Evolutionary conservation across 2,113 vertebrate genomes (phyloP).

Genomic region (Uria aalge): DNA sequence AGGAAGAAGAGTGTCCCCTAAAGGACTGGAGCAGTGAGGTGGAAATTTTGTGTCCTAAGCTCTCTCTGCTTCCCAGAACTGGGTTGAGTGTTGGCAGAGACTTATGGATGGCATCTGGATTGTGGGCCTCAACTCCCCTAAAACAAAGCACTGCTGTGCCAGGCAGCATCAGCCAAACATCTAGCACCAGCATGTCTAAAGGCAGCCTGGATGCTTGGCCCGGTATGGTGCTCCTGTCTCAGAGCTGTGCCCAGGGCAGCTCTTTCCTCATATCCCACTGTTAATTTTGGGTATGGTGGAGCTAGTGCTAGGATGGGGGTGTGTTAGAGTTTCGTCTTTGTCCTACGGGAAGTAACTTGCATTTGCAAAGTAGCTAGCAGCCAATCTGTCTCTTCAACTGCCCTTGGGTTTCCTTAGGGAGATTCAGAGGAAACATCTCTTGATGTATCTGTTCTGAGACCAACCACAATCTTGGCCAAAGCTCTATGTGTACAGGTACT

Average conservation of each 20-base stretch:
- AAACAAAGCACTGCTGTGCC: neutral
- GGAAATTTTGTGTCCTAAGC: neutral
- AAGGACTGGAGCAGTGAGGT: neutral
- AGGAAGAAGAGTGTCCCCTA: neutral
- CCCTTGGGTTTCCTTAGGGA: neutral
- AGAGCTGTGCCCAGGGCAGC: fast-evolving
- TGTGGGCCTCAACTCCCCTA: neutral
- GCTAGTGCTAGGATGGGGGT: neutral
- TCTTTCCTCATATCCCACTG: neutral
- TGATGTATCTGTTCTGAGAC: neutral
- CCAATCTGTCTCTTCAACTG: neutral
- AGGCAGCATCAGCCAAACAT: neutral
- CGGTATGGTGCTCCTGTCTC: neutral
- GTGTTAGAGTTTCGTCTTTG: neutral
- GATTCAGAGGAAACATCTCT: neutral
- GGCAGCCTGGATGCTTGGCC: neutral
- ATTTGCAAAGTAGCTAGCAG: neutral
- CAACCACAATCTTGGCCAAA: neutral
- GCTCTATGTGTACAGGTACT: neutral
- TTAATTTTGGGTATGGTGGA: neutral
- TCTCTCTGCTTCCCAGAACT: neutral
- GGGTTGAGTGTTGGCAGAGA: neutral
- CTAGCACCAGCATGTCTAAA: neutral
- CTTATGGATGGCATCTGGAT: neutral
- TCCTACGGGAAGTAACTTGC: neutral